These are phyloP conservation scores for Cerceris ruficornis DNA, from an alignment of 2,888 invertebrate species.

Conservation along the genomic window DNA sequence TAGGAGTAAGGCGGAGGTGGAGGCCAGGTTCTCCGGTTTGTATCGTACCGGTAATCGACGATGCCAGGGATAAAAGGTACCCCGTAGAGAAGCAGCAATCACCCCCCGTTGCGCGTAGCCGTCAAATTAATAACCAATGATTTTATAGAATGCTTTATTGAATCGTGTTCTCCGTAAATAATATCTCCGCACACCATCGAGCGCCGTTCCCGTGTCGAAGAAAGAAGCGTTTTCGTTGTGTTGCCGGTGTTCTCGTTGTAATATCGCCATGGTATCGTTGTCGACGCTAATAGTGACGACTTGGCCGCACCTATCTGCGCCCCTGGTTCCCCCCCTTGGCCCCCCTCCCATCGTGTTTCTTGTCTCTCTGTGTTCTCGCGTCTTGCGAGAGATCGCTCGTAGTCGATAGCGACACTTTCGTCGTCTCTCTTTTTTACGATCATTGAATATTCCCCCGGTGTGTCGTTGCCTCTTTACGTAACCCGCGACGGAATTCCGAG, in stretches of 20 bases:
- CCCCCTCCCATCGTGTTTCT: conserved; percentile 24
- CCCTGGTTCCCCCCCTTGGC: neutral
- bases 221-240: conserved; percentile 34
- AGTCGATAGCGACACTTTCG: conserved; percentile 46
- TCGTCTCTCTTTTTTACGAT: conserved; percentile 15
- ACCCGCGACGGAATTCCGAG: neutral
- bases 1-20: neutral
- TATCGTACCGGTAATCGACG: conserved; percentile 64
- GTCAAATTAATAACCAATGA: conserved; percentile 81
- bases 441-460: conserved; percentile 34
- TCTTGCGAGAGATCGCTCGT: conserved; percentile 32
- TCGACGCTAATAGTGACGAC: conserved; percentile 56
- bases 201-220: conserved; percentile 31
- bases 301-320: conserved; percentile 42
- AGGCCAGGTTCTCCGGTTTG: conserved; percentile 17
- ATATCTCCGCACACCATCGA: conserved; percentile 71
- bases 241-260: conserved; percentile 40
- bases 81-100: conserved; percentile 70
- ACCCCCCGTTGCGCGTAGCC: conserved; percentile 75
- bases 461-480: conserved; percentile 3
- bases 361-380: conserved; percentile 35
- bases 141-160: conserved; percentile 79
- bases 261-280: conserved; percentile 38
- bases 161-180: conserved; percentile 76
- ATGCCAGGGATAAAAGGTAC: conserved; percentile 70